phyloP scores from a whole-genome alignment of 2,888 invertebrate genomes.

The Aleiodes leptofemur region DNA sequence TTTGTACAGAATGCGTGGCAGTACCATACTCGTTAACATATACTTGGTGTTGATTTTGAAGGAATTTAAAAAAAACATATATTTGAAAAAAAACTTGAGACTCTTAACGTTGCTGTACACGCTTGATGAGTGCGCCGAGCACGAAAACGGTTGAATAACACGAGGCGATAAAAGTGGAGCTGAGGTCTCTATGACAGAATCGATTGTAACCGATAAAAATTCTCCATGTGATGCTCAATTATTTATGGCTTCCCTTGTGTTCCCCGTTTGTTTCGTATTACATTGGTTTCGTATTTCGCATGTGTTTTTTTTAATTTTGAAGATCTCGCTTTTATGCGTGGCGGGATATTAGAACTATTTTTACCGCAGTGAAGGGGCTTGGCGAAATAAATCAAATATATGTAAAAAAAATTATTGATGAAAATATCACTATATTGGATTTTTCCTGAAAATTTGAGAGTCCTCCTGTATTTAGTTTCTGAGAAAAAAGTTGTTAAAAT shows the following conservation, averaged over 20 bases:
- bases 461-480: no score
- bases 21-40: conserved; percentile 57
- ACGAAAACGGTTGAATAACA: conserved; percentile 5
- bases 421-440: no score
- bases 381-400: no score
- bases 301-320: not conserved
- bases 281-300: conserved; percentile 19
- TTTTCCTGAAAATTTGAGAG: no score
- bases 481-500: no score
- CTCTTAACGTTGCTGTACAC: no score
- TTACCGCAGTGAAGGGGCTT: no score
- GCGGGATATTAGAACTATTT: no score
- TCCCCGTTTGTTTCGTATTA: conserved; percentile 23
- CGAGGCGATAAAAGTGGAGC: conserved; percentile 35
- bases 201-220: conserved; percentile 46
- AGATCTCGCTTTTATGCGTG: no score
- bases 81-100: not conserved
- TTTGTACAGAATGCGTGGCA: not conserved
- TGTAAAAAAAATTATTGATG: no score
- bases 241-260: conserved; percentile 40
- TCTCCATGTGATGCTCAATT: conserved; percentile 37
- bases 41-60: conserved; percentile 48
- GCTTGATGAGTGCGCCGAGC: not conserved
- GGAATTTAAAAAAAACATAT: conserved; percentile 1
- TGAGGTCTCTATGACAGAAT: conserved; percentile 30